Conservation (phyloP, 2,888 invertebrate genomes). For the Lacanobia wlatinum region DNA sequence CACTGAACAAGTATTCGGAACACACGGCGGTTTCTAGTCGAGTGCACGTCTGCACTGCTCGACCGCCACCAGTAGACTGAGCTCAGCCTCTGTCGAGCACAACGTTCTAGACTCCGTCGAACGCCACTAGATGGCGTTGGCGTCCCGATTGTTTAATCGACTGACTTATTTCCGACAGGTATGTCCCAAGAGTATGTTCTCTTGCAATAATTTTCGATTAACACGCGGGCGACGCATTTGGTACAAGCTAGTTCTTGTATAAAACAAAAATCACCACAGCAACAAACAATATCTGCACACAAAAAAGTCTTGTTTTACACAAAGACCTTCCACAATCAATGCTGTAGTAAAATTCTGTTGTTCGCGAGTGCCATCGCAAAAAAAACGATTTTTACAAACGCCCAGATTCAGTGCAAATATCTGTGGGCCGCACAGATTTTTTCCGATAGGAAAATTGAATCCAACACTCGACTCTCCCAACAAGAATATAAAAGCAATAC, state of each 20-base stretch:
- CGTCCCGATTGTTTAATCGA: too few species aligned
- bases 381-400: constrained; percentile 26
- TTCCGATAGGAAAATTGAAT: constrained; percentile 43
- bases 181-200: too few species aligned
- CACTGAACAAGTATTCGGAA: too few species aligned
- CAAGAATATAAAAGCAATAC: constrained; percentile 18
- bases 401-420: constrained; percentile 40
- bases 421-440: constrained; percentile 30
- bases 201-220: too few species aligned
- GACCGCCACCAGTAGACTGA: too few species aligned
- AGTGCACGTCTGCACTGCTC: too few species aligned
- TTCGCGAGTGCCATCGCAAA: constrained; percentile 28
- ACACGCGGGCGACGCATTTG: too few species aligned
- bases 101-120: too few species aligned
- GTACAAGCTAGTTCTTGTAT: neutral
- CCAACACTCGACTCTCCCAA: constrained; percentile 32
- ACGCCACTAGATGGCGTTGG: too few species aligned
- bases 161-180: too few species aligned
- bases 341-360: constrained; percentile 31
- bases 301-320: constrained; percentile 3
- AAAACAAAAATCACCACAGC: neutral
- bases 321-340: constrained; percentile 32
- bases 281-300: neutral
- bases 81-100: too few species aligned
- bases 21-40: too few species aligned